Evolutionary conservation across 2,113 vertebrate species (phyloP).

Genomic region (Cariama cristata): DNA sequence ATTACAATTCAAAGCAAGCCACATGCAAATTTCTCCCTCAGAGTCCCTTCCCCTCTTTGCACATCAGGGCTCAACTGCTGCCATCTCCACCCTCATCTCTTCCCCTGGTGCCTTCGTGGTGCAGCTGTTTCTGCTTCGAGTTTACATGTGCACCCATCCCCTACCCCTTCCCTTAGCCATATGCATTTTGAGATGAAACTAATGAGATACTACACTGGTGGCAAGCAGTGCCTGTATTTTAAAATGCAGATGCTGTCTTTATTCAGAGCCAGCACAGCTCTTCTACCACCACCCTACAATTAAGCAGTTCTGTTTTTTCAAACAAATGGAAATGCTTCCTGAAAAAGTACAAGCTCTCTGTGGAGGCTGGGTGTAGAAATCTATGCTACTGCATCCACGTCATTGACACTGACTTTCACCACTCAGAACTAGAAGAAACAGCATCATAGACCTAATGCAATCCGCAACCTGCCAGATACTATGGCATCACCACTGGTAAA

Average conservation of each 20-base stretch:
- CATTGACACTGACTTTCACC: neutral
- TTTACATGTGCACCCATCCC: fast-evolving
- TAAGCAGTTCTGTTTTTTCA: neutral
- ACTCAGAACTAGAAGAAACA: neutral
- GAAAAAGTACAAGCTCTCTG: neutral
- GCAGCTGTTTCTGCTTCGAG: neutral
- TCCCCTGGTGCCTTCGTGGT: neutral
- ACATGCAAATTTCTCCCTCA: neutral
- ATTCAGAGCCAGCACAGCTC: neutral
- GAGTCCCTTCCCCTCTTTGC: neutral
- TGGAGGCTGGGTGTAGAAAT: neutral
- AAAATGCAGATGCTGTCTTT: neutral
- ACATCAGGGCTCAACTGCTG: fast-evolving
- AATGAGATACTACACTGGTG: neutral
- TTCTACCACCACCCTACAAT: neutral
- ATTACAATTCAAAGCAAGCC: neutral
- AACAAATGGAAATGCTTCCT: neutral
- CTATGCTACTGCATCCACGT: neutral
- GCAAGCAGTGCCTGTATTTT: neutral
- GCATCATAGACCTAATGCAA: neutral
- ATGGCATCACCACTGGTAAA: neutral
- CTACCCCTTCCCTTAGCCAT: neutral
- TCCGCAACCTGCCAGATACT: neutral
- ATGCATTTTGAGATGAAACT: neutral
- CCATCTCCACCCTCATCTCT: neutral